phyloP scores from a whole-genome alignment of 2,113 vertebrate genomes.

The Mustela lutreola region DNA sequence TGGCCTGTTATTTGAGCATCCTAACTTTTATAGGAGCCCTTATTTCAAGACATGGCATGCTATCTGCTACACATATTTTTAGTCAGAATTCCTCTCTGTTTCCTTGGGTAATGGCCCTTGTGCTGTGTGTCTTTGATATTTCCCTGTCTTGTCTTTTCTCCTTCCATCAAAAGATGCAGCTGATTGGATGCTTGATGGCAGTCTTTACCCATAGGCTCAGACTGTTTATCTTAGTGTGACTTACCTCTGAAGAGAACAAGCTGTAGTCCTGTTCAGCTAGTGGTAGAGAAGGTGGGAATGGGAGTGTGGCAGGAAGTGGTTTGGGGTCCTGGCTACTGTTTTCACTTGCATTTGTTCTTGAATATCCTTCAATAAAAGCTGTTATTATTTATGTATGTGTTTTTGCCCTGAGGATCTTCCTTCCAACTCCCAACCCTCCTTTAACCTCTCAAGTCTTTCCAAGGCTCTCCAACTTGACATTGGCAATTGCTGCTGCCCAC shows the following conservation, averaged over 20 bases:
- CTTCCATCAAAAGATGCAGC: neutral
- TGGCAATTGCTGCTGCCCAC: neutral
- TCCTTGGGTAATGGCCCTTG: neutral
- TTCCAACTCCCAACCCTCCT: neutral
- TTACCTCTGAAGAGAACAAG: neutral
- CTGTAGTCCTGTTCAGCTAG: neutral
- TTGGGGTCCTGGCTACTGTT: neutral
- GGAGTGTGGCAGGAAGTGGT: neutral
- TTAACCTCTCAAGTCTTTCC: neutral
- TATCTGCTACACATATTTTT: neutral
- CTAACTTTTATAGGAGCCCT: neutral
- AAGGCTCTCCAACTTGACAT: neutral
- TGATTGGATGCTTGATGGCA: neutral
- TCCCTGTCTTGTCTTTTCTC: too few species aligned
- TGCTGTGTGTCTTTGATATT: neutral
- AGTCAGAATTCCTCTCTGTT: neutral
- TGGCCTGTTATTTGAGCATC: neutral
- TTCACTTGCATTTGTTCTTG: neutral
- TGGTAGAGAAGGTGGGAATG: fast-evolving
- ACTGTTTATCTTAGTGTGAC: neutral
- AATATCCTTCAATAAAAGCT: neutral
- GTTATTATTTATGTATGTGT: neutral
- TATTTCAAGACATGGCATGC: neutral
- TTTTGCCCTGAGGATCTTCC: neutral
- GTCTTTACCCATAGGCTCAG: neutral